These are phyloP conservation scores for Sternarchorhynchus goeldii DNA, from an alignment of 2,797 vertebrate genomes.

Conservation along the genomic window DNA sequence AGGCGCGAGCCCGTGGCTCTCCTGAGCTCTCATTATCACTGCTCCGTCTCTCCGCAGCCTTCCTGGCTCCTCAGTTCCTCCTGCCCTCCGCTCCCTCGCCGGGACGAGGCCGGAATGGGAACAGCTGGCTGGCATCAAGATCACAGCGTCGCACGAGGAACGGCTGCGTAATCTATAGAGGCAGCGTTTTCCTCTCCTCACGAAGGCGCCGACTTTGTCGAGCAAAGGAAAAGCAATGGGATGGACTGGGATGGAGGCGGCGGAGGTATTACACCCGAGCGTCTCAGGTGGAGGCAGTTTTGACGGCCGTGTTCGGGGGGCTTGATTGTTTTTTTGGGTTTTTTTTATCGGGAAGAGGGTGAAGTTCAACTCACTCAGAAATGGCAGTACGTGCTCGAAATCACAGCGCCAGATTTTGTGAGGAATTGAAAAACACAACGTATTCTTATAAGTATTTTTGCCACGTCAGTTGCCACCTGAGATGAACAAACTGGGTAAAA, in stretches of 20 bases:
- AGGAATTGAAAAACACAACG: constrained; percentile 12
- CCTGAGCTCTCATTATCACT: constrained; percentile 57
- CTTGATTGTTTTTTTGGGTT: constrained; percentile 1
- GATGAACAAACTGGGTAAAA: constrained; percentile 30
- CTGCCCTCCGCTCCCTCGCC: constrained; percentile 43
- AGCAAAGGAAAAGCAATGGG: constrained; percentile 38
- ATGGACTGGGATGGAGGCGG: constrained; percentile 23
- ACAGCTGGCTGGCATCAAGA: constrained; percentile 58
- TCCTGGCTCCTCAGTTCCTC: constrained; percentile 51
- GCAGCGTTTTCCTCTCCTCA: constrained; percentile 42
- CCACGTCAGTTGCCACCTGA: neutral
- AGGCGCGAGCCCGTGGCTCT: constrained; percentile 43
- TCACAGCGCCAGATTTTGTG: neutral
- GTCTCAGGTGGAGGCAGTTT: constrained; percentile 31
- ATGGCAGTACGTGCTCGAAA: neutral
- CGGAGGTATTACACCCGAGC: constrained; percentile 22
- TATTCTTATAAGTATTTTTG: constrained; percentile 40
- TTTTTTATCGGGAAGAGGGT: constrained; percentile 12
- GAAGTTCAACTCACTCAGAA: constrained; percentile 10
- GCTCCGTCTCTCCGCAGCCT: constrained; percentile 43
- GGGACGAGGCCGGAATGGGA: constrained; percentile 44
- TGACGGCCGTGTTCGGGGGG: constrained; percentile 13
- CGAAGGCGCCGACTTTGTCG: neutral
- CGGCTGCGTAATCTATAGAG: constrained; percentile 48
- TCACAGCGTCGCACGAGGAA: constrained; percentile 52